Conservation (phyloP, 2,888 invertebrate genomes). For the Sepiola atlantica region DNA sequence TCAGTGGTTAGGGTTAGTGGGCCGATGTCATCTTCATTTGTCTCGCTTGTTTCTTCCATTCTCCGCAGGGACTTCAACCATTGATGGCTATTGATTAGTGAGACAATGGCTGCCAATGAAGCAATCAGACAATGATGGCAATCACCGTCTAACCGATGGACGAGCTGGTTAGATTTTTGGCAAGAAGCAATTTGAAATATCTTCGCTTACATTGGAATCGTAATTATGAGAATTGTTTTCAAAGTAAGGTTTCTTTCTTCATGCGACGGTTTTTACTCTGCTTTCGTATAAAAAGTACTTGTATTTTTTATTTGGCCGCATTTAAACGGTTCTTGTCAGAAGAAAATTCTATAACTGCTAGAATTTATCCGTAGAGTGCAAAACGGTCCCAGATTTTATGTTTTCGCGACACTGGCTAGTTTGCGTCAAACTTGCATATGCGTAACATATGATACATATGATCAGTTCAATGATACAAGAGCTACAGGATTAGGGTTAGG, state of each 20-base stretch:
- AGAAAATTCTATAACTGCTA: too few species aligned
- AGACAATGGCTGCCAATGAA: constrained; percentile 32
- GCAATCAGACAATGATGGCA: constrained; percentile 32
- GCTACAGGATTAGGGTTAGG: too few species aligned
- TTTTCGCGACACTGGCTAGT: too few species aligned
- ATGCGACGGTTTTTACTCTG: neutral
- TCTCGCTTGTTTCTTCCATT: neutral
- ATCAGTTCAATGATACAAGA: too few species aligned
- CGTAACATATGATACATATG: too few species aligned
- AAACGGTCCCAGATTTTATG: too few species aligned
- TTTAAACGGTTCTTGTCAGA: too few species aligned
- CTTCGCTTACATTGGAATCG: neutral
- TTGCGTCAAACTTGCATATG: too few species aligned
- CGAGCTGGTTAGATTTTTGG: neutral
- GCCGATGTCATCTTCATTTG: neutral
- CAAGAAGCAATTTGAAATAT: neutral
- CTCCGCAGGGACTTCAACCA: neutral
- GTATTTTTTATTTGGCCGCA: neutral
- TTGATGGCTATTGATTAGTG: neutral
- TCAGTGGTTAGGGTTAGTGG: too few species aligned
- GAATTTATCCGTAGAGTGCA: too few species aligned
- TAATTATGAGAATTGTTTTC: neutral
- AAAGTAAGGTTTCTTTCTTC: neutral
- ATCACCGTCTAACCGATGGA: neutral
- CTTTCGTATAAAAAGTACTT: neutral